phyloP scores from a whole-genome alignment of 2,797 vertebrate species.

The Spea hammondii region DNA sequence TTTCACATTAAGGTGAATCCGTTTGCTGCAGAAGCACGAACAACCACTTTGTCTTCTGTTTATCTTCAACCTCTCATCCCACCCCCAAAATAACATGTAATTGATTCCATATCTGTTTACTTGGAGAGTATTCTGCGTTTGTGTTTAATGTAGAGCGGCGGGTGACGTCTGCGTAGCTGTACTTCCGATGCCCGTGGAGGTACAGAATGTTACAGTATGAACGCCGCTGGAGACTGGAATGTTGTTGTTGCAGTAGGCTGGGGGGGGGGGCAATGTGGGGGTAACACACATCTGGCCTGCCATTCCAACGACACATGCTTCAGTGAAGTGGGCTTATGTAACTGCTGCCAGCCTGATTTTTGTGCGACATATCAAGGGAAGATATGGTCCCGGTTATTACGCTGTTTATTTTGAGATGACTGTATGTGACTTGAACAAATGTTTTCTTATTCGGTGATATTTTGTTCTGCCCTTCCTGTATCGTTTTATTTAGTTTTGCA shows the following conservation, averaged over 20 bases:
- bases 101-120: constrained; percentile 16
- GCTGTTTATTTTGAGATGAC: too few species aligned
- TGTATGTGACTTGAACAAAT: too few species aligned
- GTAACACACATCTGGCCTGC: constrained; percentile 34
- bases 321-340: constrained; percentile 55
- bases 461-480: too few species aligned
- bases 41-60: not conserved
- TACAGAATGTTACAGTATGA: not conserved
- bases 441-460: too few species aligned
- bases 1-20: not conserved
- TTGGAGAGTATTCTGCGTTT: not conserved
- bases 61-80: not conserved
- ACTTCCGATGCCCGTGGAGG: not conserved
- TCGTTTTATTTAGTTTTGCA: too few species aligned
- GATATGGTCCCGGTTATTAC: too few species aligned
- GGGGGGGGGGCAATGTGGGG: constrained; percentile 1
- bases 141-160: not conserved
- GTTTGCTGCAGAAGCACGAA: not conserved
- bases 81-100: not conserved
- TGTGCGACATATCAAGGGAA: too few species aligned
- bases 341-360: constrained; percentile 35
- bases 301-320: constrained; percentile 41
- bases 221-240: not conserved
- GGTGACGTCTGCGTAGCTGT: not conserved
- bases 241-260: not conserved